phyloP scores from a whole-genome alignment of 2,797 vertebrate species.

The Cebuella pygmaea region DNA sequence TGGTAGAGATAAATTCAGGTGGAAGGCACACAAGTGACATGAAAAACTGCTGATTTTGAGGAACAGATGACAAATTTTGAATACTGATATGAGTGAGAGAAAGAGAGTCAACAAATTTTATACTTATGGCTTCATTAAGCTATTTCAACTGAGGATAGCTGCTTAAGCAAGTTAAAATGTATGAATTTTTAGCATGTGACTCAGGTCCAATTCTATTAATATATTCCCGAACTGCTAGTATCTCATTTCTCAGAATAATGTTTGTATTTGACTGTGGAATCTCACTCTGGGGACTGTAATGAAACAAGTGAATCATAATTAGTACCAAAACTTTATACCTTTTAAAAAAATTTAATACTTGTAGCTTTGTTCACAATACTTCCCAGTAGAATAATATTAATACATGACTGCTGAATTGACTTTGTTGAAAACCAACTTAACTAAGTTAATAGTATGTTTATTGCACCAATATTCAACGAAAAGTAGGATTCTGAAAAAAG shows the following conservation, averaged over 20 bases:
- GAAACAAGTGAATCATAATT: neutral
- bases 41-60: neutral
- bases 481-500: neutral
- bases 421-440: neutral
- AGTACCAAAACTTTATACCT: neutral
- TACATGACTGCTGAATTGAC: neutral
- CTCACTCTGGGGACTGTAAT: neutral
- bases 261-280: neutral
- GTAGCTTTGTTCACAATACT: neutral
- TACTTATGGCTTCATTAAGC: neutral
- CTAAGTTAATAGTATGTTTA: neutral
- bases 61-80: neutral
- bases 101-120: neutral
- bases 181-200: neutral
- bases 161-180: neutral
- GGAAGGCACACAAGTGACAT: neutral
- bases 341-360: neutral
- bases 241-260: conserved; percentile 19
- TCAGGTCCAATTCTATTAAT: neutral
- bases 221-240: neutral
- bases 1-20: neutral
- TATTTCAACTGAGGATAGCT: neutral
- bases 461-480: neutral
- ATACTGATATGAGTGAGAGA: neutral
- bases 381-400: neutral